Conservation (phyloP, 2,113 vertebrate species). For the Petaurus breviceps region DNA sequence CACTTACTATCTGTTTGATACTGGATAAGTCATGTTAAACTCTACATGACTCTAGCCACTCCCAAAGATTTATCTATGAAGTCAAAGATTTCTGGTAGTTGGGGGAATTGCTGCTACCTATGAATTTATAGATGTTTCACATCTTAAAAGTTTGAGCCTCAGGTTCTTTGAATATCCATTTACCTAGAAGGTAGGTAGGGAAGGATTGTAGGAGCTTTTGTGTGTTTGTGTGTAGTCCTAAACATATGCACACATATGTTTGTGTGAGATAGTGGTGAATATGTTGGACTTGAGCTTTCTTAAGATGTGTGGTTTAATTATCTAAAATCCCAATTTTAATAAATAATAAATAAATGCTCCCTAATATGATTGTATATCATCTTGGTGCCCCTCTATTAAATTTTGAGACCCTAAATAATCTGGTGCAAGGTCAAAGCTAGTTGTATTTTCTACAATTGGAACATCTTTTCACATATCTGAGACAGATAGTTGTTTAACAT, state of each 20-base stretch:
- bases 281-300: neutral
- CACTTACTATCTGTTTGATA: neutral
- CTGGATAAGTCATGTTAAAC: too few species aligned
- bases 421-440: neutral
- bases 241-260: neutral
- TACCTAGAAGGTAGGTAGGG: neutral
- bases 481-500: neutral
- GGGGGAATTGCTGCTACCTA: neutral
- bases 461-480: constrained; percentile 45
- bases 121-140: neutral
- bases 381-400: constrained; percentile 37
- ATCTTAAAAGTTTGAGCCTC: neutral
- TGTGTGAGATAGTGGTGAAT: neutral
- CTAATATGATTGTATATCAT: neutral
- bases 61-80: neutral
- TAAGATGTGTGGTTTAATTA: neutral
- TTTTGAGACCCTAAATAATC: neutral
- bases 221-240: neutral
- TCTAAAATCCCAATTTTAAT: neutral
- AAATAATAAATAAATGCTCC: neutral
- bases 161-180: neutral
- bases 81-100: neutral
- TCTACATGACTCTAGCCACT: neutral
- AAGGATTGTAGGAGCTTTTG: neutral
- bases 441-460: neutral